Conservation (phyloP, 2,888 invertebrate genomes). For the Coleophora deauratella region DNA sequence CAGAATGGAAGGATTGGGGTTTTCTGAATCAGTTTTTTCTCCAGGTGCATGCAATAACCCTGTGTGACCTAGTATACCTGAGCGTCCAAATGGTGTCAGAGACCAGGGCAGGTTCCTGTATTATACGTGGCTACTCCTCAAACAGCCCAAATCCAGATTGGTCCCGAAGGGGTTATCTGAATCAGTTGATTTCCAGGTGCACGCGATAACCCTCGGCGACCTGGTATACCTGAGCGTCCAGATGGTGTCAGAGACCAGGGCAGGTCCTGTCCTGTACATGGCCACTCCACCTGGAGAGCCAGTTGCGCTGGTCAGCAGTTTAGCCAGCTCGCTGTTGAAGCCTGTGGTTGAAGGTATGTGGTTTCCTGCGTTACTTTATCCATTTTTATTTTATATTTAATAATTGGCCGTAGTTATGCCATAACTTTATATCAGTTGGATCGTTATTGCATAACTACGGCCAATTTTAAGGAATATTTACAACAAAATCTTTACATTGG, state of each 20-base stretch:
- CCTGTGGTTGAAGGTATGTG: constrained; percentile 24
- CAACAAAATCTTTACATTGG: too few species aligned
- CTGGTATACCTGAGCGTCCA: constrained; percentile 45
- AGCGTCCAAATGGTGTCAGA: constrained; percentile 38
- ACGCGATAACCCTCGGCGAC: constrained; percentile 33
- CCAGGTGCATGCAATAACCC: constrained; percentile 39
- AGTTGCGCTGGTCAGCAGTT: constrained; percentile 36
- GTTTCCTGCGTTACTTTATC: background rate
- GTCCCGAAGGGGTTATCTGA: too few species aligned
- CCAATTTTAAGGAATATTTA: background rate
- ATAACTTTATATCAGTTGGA: too few species aligned
- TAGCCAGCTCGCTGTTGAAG: constrained; percentile 26
- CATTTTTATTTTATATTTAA: background rate
- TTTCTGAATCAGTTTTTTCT: background rate
- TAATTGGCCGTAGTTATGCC: too few species aligned
- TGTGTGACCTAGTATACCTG: constrained; percentile 41
- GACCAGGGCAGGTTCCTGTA: constrained; percentile 10
- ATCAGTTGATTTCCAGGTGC: constrained; percentile 29
- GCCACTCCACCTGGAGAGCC: constrained; percentile 37
- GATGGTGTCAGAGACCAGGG: constrained; percentile 23
- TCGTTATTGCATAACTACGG: too few species aligned
- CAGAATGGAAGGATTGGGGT: too few species aligned
- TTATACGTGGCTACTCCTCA: background rate
- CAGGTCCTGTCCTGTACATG: constrained; percentile 31
- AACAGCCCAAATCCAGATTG: background rate